A percentile compares a stretch with the other conserved stretches of the same genome.
phyloP scores from a whole-genome alignment of 2,113 vertebrate species.

The Charina bottae region DNA sequence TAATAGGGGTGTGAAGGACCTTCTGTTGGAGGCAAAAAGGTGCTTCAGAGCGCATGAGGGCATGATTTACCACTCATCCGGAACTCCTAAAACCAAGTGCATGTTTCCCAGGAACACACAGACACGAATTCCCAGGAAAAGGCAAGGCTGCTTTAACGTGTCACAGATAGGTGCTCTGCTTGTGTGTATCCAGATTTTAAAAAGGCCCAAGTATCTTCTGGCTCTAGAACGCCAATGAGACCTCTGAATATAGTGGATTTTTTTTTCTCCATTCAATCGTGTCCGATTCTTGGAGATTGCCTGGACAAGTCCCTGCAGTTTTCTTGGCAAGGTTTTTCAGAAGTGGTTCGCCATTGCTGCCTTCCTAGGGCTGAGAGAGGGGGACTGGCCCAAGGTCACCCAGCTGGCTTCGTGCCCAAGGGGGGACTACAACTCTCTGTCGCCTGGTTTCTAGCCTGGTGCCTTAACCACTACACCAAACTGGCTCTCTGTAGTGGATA shows the following conservation, averaged over 20 bases:
- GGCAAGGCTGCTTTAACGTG: background rate
- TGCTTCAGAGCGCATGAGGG: background rate
- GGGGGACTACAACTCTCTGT: too few species aligned
- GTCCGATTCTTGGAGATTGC: too few species aligned
- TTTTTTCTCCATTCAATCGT: too few species aligned
- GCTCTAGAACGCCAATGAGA: background rate
- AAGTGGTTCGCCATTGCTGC: too few species aligned
- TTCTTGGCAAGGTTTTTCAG: too few species aligned
- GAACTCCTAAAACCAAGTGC: background rate
- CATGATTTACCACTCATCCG: background rate
- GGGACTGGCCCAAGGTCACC: too few species aligned
- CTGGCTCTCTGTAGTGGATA: background rate
- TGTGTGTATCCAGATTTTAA: background rate
- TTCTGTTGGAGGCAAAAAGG: background rate
- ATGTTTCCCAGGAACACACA: background rate
- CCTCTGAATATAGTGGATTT: background rate
- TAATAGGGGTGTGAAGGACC: background rate
- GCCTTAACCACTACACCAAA: too few species aligned
- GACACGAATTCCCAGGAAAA: background rate
- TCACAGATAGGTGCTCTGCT: background rate
- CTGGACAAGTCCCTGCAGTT: too few species aligned
- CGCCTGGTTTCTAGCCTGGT: too few species aligned
- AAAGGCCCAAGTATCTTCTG: background rate
- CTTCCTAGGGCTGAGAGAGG: too few species aligned
- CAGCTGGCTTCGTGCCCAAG: too few species aligned